A percentile compares a stretch with the other conserved stretches of the same genome.
These are phyloP conservation scores for Ceratina australensis DNA, from an alignment of 1,140 invertebrate genomes.

Conservation along the genomic window DNA sequence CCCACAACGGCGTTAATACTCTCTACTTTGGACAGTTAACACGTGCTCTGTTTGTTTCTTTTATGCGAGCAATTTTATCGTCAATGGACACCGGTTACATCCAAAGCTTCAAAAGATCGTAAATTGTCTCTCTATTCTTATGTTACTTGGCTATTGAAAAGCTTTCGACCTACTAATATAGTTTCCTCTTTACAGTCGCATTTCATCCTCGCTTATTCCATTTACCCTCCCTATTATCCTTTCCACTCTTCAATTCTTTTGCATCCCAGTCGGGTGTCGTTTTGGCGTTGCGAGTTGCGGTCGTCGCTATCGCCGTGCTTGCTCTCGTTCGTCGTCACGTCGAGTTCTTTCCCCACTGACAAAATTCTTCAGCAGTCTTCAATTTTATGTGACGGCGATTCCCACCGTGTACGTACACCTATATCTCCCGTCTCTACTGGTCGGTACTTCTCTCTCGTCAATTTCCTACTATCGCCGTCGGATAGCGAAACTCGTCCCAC, in stretches of 20 bases:
- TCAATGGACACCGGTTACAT: neutral
- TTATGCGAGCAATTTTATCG: neutral
- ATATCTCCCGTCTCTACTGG: neutral
- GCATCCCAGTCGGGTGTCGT: neutral
- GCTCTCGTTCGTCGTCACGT: neutral
- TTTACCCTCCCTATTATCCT: neutral
- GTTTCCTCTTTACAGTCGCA: neutral
- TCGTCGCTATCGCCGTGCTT: neutral
- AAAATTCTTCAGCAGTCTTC: neutral
- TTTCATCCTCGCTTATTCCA: conserved; percentile 1
- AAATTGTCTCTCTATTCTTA: neutral
- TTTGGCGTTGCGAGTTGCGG: no score
- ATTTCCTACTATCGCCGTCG: neutral
- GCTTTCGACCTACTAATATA: neutral
- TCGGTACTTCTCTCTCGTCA: neutral
- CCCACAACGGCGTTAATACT: neutral
- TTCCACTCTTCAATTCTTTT: neutral
- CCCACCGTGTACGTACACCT: neutral
- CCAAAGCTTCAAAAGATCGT: neutral
- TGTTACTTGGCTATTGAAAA: neutral
- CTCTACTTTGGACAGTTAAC: neutral
- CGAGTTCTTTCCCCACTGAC: neutral
- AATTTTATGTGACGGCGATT: conserved; percentile 1
- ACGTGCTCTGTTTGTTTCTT: neutral
- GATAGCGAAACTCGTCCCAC: neutral